A percentile compares a stretch with the other conserved stretches of the same genome.
phyloP scores from a whole-genome alignment of 2,888 invertebrate species.

The Argyresthia goedartella region DNA sequence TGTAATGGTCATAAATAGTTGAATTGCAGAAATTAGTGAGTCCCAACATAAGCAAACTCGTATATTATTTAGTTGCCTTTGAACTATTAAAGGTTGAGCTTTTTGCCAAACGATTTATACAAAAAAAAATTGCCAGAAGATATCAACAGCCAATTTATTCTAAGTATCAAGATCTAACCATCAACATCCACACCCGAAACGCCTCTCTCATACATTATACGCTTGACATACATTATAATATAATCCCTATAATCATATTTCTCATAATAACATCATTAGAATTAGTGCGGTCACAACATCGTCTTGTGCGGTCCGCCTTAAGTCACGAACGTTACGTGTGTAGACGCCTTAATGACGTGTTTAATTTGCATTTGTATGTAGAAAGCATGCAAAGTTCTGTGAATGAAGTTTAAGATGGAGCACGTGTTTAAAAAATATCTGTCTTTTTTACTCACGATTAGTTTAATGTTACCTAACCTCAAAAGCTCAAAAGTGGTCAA shows the following conservation, averaged over 20 bases:
- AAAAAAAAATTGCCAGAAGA: no score
- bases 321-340: conserved; percentile 37
- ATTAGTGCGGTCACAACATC: conserved; percentile 36
- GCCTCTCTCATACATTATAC: conserved; percentile 58
- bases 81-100: no score
- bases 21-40: no score
- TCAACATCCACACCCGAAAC: conserved; percentile 12
- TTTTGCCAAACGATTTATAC: no score
- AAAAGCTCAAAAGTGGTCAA: no score
- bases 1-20: no score
- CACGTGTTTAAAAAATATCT: not conserved
- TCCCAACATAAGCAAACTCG: no score
- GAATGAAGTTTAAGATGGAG: not conserved
- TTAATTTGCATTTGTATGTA: conserved; percentile 50
- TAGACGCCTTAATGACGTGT: conserved; percentile 41
- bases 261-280: conserved; percentile 68
- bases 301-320: conserved; percentile 54
- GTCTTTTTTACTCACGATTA: no score
- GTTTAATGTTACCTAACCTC: no score
- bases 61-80: no score
- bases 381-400: conserved; percentile 14
- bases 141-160: not conserved
- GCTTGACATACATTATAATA: conserved; percentile 59
- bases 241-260: conserved; percentile 64
- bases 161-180: conserved; percentile 32